These are phyloP conservation scores for Ovis canadensis DNA, from an alignment of 2,113 vertebrate genomes.

Conservation along the genomic window DNA sequence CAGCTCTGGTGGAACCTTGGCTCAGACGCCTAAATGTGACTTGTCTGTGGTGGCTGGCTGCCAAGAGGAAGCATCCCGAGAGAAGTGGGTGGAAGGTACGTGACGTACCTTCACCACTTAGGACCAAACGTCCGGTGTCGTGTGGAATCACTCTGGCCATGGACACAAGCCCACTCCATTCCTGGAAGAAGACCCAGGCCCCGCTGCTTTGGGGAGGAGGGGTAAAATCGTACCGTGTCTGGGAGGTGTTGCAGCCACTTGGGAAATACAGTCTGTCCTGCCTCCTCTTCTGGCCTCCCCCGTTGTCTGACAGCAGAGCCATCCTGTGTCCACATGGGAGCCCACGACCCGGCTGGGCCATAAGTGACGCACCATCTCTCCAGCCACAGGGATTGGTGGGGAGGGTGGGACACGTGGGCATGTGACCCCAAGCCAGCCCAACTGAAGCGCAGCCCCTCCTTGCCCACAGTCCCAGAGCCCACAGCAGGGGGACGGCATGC, in stretches of 20 bases:
- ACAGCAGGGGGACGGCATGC: neutral
- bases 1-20: neutral
- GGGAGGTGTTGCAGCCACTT: neutral
- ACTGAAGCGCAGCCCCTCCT: neutral
- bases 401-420: neutral
- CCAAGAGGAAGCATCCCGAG: neutral
- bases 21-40: neutral
- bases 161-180: neutral
- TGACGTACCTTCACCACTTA: neutral
- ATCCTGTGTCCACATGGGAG: neutral
- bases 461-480: neutral
- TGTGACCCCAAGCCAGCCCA: neutral
- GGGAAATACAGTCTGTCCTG: neutral
- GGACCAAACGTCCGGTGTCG: neutral
- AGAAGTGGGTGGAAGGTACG: neutral
- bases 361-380: neutral
- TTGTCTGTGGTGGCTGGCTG: neutral
- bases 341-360: neutral
- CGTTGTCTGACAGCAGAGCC: neutral
- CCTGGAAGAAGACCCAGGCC: neutral
- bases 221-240: neutral
- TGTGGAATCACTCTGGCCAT: neutral
- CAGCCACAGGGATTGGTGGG: neutral
- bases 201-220: neutral
- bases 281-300: neutral